These are phyloP conservation scores for Callorhinus ursinus DNA, from an alignment of 2,113 vertebrate species.

Conservation along the genomic window DNA sequence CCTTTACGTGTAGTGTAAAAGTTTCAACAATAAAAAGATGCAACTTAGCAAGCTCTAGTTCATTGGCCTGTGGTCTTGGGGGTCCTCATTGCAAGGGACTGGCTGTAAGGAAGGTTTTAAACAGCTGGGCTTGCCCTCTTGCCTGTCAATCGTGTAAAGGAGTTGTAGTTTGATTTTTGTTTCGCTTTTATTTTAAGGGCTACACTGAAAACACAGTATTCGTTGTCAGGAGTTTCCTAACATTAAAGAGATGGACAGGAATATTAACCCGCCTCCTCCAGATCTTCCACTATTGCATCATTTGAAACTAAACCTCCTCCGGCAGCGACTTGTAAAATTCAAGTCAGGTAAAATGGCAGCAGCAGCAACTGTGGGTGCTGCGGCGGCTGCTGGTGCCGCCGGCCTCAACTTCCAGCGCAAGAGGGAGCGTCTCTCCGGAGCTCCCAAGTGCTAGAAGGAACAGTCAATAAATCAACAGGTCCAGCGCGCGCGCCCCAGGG, in stretches of 20 bases:
- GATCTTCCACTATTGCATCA: constrained; percentile 60
- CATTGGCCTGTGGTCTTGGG: neutral
- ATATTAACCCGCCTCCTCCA: constrained; percentile 37
- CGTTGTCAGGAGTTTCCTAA: neutral
- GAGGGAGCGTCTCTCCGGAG: neutral
- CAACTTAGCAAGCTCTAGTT: neutral
- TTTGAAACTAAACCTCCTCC: constrained; percentile 49
- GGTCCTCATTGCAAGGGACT: neutral
- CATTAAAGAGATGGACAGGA: neutral
- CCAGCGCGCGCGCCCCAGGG: neutral
- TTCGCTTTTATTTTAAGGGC: neutral
- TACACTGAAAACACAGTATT: neutral
- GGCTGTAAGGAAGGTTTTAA: neutral
- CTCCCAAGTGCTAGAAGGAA: neutral
- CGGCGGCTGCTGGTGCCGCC: no score
- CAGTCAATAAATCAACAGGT: constrained; percentile 73
- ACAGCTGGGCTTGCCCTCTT: neutral
- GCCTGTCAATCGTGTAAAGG: neutral
- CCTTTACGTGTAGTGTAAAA: neutral
- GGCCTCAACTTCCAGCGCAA: neutral
- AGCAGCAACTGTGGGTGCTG: neutral
- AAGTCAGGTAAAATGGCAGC: constrained; percentile 73
- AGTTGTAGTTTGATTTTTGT: neutral
- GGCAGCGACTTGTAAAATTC: constrained; percentile 28
- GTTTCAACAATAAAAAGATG: neutral